phyloP scores from a whole-genome alignment of 2,888 invertebrate genomes.

The Antitype chi region DNA sequence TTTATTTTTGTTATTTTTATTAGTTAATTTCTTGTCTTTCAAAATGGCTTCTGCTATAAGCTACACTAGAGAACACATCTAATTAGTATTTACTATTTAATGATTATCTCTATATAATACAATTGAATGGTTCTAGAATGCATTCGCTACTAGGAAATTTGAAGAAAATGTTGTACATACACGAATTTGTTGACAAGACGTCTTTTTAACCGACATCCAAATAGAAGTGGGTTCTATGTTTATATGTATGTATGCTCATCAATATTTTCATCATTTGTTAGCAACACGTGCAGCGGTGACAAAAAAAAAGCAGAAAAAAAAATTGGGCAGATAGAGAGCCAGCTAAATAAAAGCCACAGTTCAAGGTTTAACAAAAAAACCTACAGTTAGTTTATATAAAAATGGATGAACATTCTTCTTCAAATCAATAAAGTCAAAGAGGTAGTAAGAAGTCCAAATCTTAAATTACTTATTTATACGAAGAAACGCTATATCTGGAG shows the following conservation, averaged over 20 bases:
- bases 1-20: too few species aligned
- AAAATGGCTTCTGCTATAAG: conserved; percentile 2
- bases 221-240: too few species aligned
- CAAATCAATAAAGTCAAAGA: conserved; percentile 92
- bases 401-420: conserved; percentile 82
- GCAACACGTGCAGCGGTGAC: neutral
- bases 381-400: too few species aligned
- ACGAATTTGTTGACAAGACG: neutral
- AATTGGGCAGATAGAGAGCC: too few species aligned
- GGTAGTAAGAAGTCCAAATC: conserved; percentile 94
- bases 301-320: too few species aligned
- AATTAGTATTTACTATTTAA: conserved; percentile 14
- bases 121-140: neutral
- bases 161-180: neutral
- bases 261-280: neutral
- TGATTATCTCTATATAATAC: neutral
- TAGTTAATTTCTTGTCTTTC: neutral
- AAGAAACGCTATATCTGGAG: conserved; percentile 95
- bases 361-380: neutral
- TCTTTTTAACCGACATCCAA: too few species aligned
- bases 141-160: neutral
- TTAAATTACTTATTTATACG: conserved; percentile 95
- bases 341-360: neutral
- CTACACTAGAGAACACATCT: neutral
- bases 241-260: too few species aligned